phyloP scores from a whole-genome alignment of 2,113 vertebrate species.

The Clarias macrocephalus region DNA sequence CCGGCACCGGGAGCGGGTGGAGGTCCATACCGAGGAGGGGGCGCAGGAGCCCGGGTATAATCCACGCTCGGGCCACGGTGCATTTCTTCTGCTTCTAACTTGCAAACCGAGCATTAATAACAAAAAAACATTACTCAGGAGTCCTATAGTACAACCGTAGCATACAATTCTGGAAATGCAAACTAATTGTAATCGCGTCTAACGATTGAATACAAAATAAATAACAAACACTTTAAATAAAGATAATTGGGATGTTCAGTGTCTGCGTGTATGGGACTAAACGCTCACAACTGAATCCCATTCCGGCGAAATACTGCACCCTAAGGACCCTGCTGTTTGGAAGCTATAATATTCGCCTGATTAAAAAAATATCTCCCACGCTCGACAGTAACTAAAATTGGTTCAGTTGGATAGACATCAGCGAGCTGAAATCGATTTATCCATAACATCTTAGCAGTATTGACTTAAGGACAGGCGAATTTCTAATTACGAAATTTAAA shows the following conservation, averaged over 20 bases:
- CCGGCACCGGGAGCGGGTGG: not conserved
- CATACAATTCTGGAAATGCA: not conserved
- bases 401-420: too few species aligned
- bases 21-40: not conserved
- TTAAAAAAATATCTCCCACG: not conserved
- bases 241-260: accelerated
- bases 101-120: not conserved
- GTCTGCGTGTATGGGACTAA: not conserved
- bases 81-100: conserved; percentile 5
- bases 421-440: not conserved
- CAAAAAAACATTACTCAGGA: not conserved
- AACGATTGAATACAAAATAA: not conserved
- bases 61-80: conserved; percentile 25
- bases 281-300: not conserved
- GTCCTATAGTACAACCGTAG: not conserved
- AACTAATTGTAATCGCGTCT: too few species aligned
- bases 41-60: conserved; percentile 8
- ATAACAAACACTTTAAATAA: not conserved
- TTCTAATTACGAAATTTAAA: not conserved
- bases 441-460: not conserved
- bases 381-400: not conserved
- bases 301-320: not conserved
- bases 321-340: not conserved
- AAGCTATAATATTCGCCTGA: not conserved
- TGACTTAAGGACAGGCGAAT: not conserved